Conservation (phyloP, 2,888 invertebrate genomes). For the Chrysotoxum bicinctum region DNA sequence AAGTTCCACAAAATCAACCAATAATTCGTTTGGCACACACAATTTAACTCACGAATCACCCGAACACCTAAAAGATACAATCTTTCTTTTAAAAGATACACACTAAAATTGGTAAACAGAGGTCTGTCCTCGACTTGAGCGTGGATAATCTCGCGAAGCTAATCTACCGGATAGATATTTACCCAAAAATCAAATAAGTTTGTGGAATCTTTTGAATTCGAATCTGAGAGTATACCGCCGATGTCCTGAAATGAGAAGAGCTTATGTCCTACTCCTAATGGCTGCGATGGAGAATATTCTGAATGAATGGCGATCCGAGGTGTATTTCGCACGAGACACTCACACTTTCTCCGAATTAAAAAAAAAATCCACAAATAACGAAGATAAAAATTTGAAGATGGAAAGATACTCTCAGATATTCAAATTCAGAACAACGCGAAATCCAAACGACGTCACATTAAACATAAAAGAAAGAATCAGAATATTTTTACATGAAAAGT, state of each 20-base stretch:
- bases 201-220: neutral
- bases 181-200: neutral
- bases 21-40: constrained; percentile 19
- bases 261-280: constrained; percentile 9
- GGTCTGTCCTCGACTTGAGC: neutral
- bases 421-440: constrained; percentile 20
- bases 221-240: neutral
- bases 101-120: neutral
- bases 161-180: constrained; percentile 2
- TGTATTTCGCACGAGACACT: constrained; percentile 45
- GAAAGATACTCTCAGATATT: neutral
- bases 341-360: neutral
- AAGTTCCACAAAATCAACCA: constrained; percentile 4
- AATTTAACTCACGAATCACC: constrained; percentile 16
- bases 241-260: constrained; percentile 33
- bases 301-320: constrained; percentile 44
- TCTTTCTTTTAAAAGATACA: neutral
- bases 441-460: constrained; percentile 19
- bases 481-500: constrained; percentile 29
- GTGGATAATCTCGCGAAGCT: neutral
- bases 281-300: constrained; percentile 11
- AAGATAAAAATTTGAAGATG: neutral
- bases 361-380: neutral
- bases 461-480: neutral
- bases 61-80: neutral